Evolutionary conservation across 2,888 invertebrate genomes (phyloP), one percentile per base, ranked within the genome.

Genomic region (Thecocarcelia acutangulata): DNA sequence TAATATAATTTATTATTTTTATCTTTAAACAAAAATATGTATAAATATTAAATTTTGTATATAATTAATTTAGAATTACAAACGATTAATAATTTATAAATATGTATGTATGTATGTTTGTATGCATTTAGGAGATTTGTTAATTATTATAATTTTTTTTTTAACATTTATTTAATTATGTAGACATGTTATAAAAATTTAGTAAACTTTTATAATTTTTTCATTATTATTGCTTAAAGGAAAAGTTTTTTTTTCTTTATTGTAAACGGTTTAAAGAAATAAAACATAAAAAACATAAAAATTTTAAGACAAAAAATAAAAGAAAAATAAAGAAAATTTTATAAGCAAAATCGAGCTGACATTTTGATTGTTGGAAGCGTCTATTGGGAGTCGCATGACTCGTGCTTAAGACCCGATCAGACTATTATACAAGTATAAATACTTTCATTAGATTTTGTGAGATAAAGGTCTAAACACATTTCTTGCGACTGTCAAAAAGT

Each of bases 241-340:
- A 42, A 56, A 48, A 70, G 56, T 70, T 77, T 77, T 69, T 74
- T 73, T 74, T 69, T 74, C 66, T 74, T 79, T 68, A 58, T 56
- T 48, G n/a, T 50, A 63, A 73, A 44, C 6, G 33, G 1, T 72
- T 73, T 69, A 1, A 58, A 64, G 42, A 68, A 73, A 61, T 5
- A 17, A 76, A 61, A 50, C 15, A 61, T 52, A 52, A 75, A 50
- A 61, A 21, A 56, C n/a, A 42, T 48, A 50, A 52, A 58, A 28
- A 44, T 44, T 15, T 64, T 54, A 66, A 52, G 61, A 13, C 42
- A 44, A 68, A 28, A 24, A 58, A n/a, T n/a, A n/a, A 74, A 54
- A n/a, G 11, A 56, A 52, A 61, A 17, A 44, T 33, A 33, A 33
- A 33, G 5, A 9, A 33, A 33, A 33, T 9, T 33, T 3, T 33